These are phyloP conservation scores for Campoplex capitator DNA, from an alignment of 2,888 invertebrate genomes.

Conservation along the genomic window DNA sequence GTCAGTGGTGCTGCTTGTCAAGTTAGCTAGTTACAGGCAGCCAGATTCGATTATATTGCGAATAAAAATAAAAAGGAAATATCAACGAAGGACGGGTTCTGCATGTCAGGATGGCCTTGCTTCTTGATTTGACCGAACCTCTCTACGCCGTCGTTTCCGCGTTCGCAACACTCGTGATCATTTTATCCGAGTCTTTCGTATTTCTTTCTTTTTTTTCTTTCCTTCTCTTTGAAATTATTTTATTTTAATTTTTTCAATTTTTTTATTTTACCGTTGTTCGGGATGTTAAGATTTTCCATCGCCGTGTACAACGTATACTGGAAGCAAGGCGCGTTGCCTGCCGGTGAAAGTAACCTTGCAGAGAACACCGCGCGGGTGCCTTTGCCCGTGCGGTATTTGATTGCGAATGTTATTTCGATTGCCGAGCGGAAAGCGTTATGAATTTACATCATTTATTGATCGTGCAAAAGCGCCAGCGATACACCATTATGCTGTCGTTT, in stretches of 20 bases:
- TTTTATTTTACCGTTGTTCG: slow-evolving; percentile 15
- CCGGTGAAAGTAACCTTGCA: slow-evolving; percentile 73
- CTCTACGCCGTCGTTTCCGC: slow-evolving; percentile 64
- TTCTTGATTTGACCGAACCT: slow-evolving; percentile 67
- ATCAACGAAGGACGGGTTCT: slow-evolving; percentile 65
- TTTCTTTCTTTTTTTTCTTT: neutral
- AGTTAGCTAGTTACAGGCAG: slow-evolving; percentile 34
- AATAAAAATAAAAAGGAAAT: slow-evolving; percentile 64
- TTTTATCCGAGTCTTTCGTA: slow-evolving; percentile 28
- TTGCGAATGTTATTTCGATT: slow-evolving; percentile 27
- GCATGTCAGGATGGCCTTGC: slow-evolving; percentile 67
- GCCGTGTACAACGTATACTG: slow-evolving; percentile 20
- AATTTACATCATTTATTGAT: neutral
- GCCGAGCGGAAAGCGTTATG: neutral
- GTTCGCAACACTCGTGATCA: slow-evolving; percentile 66
- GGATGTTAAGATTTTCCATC: slow-evolving; percentile 24
- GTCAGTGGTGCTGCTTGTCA: slow-evolving; percentile 47
- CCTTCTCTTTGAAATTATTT: too few species aligned
- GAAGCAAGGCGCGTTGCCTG: slow-evolving; percentile 36
- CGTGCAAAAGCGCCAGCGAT: neutral
- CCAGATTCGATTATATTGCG: slow-evolving; percentile 53
- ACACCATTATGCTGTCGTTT: neutral
- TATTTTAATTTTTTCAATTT: neutral
- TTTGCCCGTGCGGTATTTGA: slow-evolving; percentile 32
- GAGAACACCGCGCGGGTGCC: slow-evolving; percentile 31